Evolutionary conservation across 2,888 invertebrate genomes (phyloP).

Genomic region (Rhodophaea formosa): DNA sequence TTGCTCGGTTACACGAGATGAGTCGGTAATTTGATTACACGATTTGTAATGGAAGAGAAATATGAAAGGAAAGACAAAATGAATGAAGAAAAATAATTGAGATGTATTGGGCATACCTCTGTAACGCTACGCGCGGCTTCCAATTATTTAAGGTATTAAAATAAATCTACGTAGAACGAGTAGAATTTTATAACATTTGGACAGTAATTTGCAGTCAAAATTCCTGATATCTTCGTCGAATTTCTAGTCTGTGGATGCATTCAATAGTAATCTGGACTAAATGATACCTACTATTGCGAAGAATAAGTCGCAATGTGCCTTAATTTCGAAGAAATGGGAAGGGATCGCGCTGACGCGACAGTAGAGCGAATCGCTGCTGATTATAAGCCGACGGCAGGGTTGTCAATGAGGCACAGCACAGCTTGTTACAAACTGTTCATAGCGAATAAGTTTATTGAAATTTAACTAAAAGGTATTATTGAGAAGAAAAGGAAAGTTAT

Average conservation of each 20-base stretch:
- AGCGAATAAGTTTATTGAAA: too few relatives aligned
- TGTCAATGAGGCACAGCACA: too few relatives aligned
- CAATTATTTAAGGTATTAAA: too few relatives aligned
- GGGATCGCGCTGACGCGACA: slow-evolving; percentile 40
- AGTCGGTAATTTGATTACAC: neutral
- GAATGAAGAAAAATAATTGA: neutral
- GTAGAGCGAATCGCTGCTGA: slow-evolving; percentile 34
- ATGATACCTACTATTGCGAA: slow-evolving; percentile 13
- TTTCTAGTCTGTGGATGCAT: too few relatives aligned
- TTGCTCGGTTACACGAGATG: neutral
- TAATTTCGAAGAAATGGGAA: slow-evolving; percentile 30
- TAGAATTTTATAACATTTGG: too few relatives aligned
- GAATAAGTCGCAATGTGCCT: slow-evolving; percentile 20
- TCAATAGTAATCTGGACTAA: slow-evolving; percentile 13
- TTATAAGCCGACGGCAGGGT: slow-evolving; percentile 26
- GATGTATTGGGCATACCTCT: neutral
- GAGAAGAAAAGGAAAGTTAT: too few relatives aligned
- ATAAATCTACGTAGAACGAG: too few relatives aligned
- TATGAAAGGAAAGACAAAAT: neutral
- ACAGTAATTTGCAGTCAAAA: too few relatives aligned
- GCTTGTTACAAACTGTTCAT: too few relatives aligned
- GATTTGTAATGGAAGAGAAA: neutral
- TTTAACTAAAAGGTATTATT: too few relatives aligned
- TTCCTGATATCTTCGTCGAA: too few relatives aligned
- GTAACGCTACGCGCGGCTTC: too few relatives aligned